Conservation (phyloP, 2,888 invertebrate species). For the Eristalis tenax region DNA sequence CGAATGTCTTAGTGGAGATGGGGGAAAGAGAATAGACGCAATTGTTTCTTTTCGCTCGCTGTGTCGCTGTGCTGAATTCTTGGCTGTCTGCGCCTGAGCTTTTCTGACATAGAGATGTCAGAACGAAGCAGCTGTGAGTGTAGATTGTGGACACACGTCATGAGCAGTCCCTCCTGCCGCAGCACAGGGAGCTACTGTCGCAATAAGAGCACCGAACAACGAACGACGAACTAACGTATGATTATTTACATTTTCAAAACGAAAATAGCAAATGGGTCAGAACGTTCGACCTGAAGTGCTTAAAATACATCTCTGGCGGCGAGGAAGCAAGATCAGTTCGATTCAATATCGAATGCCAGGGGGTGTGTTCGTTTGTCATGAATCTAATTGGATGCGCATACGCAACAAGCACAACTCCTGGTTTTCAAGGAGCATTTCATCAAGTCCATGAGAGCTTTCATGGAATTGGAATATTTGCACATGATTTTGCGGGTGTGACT, state of each 20-base stretch:
- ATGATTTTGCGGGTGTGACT: too few species aligned
- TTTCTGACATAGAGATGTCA: background rate
- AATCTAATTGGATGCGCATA: background rate
- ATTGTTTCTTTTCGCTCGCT: too few species aligned
- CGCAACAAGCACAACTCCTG: background rate
- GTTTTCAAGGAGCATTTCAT: background rate
- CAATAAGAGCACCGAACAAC: constrained; percentile 12
- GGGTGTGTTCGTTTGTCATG: background rate
- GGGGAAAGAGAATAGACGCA: background rate
- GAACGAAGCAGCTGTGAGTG: background rate
- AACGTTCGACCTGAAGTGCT: constrained; percentile 18
- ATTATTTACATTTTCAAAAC: constrained; percentile 23
- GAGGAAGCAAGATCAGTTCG: background rate
- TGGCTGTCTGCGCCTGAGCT: background rate
- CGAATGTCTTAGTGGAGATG: too few species aligned
- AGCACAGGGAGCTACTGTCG: background rate
- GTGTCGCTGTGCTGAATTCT: too few species aligned
- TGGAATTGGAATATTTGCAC: background rate
- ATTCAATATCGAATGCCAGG: background rate
- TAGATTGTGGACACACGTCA: background rate
- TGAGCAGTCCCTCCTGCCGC: background rate
- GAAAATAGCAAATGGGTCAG: constrained; percentile 39
- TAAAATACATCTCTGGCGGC: constrained; percentile 14
- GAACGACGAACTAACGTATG: constrained; percentile 1
- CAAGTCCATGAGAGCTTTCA: background rate